A percentile compares a stretch with the other conserved stretches of the same genome.
Evolutionary conservation across 2,797 vertebrate species (phyloP).

Genomic region (Scolopax bukidnonensis): DNA sequence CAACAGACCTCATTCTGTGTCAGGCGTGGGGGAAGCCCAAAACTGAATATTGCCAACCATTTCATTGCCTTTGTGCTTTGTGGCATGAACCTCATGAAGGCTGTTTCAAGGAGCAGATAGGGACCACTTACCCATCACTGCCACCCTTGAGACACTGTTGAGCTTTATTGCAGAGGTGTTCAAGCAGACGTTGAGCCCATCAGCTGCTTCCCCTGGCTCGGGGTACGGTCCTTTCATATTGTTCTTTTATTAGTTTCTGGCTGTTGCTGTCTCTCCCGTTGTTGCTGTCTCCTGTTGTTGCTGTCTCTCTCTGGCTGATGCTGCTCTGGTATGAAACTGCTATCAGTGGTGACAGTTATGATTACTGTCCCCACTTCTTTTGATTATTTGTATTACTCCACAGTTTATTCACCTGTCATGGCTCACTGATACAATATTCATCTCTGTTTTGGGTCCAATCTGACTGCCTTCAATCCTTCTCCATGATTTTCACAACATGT

Average conservation of each 20-base stretch:
- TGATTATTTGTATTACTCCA: neutral
- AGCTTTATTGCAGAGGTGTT: neutral
- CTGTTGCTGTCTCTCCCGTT: neutral
- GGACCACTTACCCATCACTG: neutral
- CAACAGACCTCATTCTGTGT: neutral
- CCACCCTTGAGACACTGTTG: neutral
- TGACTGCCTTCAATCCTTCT: neutral
- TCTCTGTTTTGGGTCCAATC: neutral
- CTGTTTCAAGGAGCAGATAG: neutral
- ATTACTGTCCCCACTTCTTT: neutral
- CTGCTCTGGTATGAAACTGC: neutral
- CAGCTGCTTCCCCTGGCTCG: neutral
- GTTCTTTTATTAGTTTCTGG: conserved; percentile 10
- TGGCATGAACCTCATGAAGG: neutral
- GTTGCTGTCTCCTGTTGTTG: too few relatives aligned
- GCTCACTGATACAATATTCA: neutral
- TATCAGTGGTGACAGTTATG: neutral
- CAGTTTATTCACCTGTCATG: conserved; percentile 6
- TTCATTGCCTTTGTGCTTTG: neutral
- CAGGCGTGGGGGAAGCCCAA: neutral
- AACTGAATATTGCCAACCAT: neutral
- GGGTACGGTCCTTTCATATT: neutral
- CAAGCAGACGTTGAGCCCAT: neutral
- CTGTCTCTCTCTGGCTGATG: neutral
- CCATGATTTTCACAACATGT: neutral